Conservation (phyloP, 2,888 invertebrate species). For the Lycia hirtaria region DNA sequence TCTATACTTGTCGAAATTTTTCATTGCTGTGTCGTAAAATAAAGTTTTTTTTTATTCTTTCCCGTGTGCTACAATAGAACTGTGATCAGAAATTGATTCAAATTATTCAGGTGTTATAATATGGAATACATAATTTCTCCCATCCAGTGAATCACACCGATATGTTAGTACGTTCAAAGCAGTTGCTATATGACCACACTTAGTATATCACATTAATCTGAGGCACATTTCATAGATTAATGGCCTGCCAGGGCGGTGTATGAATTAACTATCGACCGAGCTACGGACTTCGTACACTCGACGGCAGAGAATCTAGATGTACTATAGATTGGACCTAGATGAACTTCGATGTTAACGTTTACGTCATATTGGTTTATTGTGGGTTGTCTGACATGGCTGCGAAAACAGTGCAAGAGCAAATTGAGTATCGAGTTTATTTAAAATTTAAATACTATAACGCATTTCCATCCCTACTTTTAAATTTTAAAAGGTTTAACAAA, state of each 20-base stretch:
- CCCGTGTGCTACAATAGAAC: too few species aligned
- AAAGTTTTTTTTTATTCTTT: too few species aligned
- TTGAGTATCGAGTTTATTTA: too few species aligned
- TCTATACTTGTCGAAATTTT: neutral
- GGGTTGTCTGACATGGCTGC: too few species aligned
- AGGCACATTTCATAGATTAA: slow-evolving; percentile 54
- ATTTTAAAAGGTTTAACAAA: too few species aligned
- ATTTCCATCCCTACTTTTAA: too few species aligned
- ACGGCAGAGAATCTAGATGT: neutral
- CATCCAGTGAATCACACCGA: slow-evolving; percentile 50
- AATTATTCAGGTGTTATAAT: neutral
- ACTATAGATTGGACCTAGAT: neutral
- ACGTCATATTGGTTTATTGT: too few species aligned
- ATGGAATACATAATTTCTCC: slow-evolving; percentile 31
- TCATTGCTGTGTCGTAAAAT: neutral
- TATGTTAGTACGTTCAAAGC: slow-evolving; percentile 41
- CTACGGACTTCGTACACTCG: slow-evolving; percentile 9
- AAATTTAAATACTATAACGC: too few species aligned
- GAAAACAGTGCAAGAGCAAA: too few species aligned
- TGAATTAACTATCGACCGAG: slow-evolving; percentile 45
- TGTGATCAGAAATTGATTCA: too few species aligned
- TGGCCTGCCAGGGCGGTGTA: slow-evolving; percentile 39
- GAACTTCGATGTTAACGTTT: neutral
- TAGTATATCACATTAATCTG: slow-evolving; percentile 54
- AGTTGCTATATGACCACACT: slow-evolving; percentile 42